Evolutionary conservation across 2,113 vertebrate genomes (phyloP).

Genomic region (Hucho hucho): DNA sequence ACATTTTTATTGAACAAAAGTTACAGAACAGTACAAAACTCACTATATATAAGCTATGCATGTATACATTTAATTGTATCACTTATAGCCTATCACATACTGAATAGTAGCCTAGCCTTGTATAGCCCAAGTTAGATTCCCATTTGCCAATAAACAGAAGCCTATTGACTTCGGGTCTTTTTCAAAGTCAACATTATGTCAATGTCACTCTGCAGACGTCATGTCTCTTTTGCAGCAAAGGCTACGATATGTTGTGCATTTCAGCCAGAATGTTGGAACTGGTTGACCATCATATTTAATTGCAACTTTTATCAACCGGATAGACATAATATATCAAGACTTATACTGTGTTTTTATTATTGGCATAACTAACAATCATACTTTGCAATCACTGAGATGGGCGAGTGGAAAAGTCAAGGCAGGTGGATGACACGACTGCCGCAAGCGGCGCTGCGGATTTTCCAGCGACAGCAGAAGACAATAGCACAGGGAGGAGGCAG

Average conservation of each 20-base stretch:
- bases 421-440: constrained; percentile 41
- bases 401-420: constrained; percentile 9
- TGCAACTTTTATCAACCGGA: too few species aligned
- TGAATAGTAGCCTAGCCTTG: too few species aligned
- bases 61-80: too few species aligned
- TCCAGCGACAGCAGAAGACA: constrained; percentile 66
- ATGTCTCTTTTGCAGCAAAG: background rate
- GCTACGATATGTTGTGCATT: background rate
- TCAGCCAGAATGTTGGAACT: background rate
- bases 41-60: background rate
- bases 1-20: background rate
- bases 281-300: background rate
- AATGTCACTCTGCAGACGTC: background rate
- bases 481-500: constrained; percentile 69
- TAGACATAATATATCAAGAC: too few species aligned
- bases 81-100: too few species aligned
- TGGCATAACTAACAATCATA: background rate
- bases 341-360: background rate
- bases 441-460: constrained; percentile 71
- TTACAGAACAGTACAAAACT: background rate
- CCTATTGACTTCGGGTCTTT: background rate
- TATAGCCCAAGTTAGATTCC: too few species aligned
- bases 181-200: background rate
- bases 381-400: background rate
- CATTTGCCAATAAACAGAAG: too few species aligned